Base-by-base conservation (phyloP, 2,888 invertebrate species). In the Pyrrhia umbra region DNA sequence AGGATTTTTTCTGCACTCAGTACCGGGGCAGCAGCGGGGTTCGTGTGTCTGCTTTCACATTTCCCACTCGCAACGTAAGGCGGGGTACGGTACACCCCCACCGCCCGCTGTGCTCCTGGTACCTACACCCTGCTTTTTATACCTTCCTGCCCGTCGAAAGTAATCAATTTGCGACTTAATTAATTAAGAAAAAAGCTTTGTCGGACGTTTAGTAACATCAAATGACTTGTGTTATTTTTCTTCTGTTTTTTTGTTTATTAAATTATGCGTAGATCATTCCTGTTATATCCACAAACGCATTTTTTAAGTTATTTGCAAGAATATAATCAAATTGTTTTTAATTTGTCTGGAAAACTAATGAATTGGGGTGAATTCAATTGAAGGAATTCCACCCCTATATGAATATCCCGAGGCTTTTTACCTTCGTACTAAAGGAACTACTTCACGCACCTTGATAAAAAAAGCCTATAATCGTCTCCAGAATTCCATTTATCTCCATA, bases 1-100 rank as follows among this genome's bases (percentile, higher is more conserved):
- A 27, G 39, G 10, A 6, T 55, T 72, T 87, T 89, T 89, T 90
- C 57, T 92, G 88, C 87, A 61, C 79, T 59, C 85, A 61, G 85
- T 94, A 94, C 90, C 59, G 68, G 85, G 90, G 87, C 90, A 92
- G 89, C 92, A 90, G 92, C 93, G 91, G 93, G 94, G 93, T 93
- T 93, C 94, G 93, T 94, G 94, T 95, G 95, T 94, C 94, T 94
- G 91, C 94, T 94, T 94, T 91, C 94, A 95, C 95, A 95, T 95
- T 94, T 93, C 94, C 94, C 92, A 91, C 91, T 92, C 91, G 92
- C 92, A 87, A 88, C 90, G 93, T 90, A 91, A 90, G 92, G 92
- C 89, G 90, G 88, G 88, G 87, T 83, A 84, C 85, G 75, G 80
- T 82, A 79, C 87, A 88, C 91, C 90, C 89, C 90, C 85, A 80